Percentiles rank a stretch among this genome's conserved stretches.
Conservation (phyloP, 2,888 invertebrate genomes). For the Escarpia spicata region DNA sequence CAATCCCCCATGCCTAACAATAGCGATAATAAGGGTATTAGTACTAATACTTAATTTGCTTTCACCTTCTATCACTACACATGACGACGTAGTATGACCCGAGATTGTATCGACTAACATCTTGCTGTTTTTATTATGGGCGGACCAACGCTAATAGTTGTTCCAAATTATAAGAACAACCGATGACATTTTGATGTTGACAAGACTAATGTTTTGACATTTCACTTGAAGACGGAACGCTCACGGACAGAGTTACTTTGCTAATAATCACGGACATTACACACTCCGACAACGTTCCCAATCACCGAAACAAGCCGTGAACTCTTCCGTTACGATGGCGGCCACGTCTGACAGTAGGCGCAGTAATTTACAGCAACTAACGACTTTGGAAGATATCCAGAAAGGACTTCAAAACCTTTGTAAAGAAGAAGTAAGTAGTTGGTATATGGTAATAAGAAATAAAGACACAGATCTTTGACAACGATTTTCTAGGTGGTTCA, state of each 20-base stretch:
- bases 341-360: conserved; percentile 55
- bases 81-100: not conserved
- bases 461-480: not conserved
- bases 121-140: not conserved
- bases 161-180: not conserved
- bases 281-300: conserved; percentile 13
- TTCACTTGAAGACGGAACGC: not conserved
- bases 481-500: not conserved
- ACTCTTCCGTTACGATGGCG: conserved; percentile 45
- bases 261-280: not conserved
- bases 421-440: conserved; percentile 55
- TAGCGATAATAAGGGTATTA: not conserved
- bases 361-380: conserved; percentile 54
- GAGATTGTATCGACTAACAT: not conserved
- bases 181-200: not conserved
- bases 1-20: not conserved
- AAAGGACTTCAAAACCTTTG: conserved; percentile 55
- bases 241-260: not conserved
- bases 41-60: not conserved
- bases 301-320: not conserved
- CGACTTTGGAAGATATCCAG: conserved; percentile 58
- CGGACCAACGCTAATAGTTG: not conserved
- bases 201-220: not conserved
- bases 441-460: not conserved
- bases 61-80: not conserved